Conservation (phyloP, 2,113 vertebrate species). For the Elgaria multicarinata region DNA sequence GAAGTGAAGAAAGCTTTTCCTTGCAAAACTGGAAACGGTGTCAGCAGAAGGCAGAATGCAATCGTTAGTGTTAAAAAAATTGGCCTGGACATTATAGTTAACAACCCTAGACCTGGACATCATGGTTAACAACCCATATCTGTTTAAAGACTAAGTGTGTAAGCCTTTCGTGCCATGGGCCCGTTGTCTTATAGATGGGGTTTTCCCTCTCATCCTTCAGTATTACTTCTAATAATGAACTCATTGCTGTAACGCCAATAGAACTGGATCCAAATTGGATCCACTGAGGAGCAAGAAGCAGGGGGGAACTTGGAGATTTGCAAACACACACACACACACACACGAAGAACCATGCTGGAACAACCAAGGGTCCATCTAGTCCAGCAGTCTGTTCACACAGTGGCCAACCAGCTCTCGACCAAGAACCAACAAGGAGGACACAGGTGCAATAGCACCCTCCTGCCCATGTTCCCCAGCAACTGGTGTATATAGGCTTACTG, state of each 20-base stretch:
- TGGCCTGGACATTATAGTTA: constrained; percentile 23
- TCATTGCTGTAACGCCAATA: not conserved
- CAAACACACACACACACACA: not conserved
- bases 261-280: not conserved
- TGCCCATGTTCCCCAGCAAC: too few species aligned
- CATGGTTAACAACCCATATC: constrained; percentile 9
- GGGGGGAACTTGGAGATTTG: not conserved
- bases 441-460: too few species aligned
- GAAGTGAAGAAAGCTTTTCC: not conserved
- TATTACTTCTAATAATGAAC: not conserved
- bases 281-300: not conserved
- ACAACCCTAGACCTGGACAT: constrained; percentile 4
- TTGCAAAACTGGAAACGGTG: not conserved
- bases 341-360: too few species aligned
- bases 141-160: not conserved
- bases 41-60: not conserved
- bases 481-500: too few species aligned
- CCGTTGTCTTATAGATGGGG: not conserved
- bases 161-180: not conserved
- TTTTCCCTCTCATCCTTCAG: not conserved
- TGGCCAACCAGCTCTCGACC: too few species aligned
- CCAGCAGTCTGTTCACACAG: too few species aligned
- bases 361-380: too few species aligned
- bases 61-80: constrained; percentile 1
- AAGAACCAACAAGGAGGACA: too few species aligned